These are phyloP conservation scores for Dasypus novemcinctus DNA, from an alignment of 2,113 vertebrate species.

Conservation along the genomic window DNA sequence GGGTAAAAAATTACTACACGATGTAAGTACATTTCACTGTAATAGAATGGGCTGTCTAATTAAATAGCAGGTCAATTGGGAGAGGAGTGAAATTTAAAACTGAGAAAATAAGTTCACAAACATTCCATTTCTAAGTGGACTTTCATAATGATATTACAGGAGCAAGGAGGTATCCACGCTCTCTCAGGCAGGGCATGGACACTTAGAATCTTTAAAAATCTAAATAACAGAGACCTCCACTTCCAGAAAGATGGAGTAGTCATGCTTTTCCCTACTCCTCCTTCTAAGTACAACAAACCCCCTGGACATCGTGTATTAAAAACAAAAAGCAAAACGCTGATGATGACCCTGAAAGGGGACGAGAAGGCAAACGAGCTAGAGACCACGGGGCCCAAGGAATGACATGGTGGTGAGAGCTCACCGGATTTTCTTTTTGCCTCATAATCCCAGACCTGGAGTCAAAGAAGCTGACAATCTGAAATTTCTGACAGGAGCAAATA, in stretches of 20 bases:
- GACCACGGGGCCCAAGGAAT: background rate
- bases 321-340: background rate
- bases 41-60: background rate
- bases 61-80: background rate
- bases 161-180: background rate
- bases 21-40: background rate
- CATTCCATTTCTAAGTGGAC: background rate
- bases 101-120: background rate
- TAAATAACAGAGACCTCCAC: background rate
- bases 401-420: background rate
- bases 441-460: background rate
- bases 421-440: background rate
- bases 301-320: background rate
- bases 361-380: background rate
- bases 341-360: background rate
- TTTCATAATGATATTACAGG: background rate
- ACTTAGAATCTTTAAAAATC: background rate
- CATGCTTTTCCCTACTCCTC: background rate
- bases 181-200: background rate
- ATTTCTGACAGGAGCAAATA: background rate
- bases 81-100: background rate
- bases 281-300: background rate
- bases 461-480: background rate
- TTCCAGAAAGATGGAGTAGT: background rate
- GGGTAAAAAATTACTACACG: background rate